Base-by-base conservation (phyloP, 2,888 invertebrate species). In the Acronicta aceris region DNA sequence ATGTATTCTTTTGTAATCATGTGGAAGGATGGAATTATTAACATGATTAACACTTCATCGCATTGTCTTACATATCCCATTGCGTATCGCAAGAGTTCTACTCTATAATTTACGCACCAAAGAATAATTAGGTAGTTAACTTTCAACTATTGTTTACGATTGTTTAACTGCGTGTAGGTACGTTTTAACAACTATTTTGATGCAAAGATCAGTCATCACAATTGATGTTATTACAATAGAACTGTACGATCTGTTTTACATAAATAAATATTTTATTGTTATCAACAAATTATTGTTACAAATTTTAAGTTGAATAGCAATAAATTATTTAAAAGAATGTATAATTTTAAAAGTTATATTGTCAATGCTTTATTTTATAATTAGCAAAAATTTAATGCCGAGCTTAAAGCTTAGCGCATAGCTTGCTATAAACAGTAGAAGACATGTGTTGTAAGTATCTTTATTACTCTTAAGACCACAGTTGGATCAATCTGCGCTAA, bases 1-100 rank as follows among this genome's bases (percentile, higher is more conserved):
- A 74, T 56, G 15, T 55, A 65, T 65, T 58, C 53, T 47, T 60
- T 52, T 25, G 60, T 76, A 84, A 81, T 81, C 72, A 72, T 57
- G 61, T 74, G 81, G 80, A 79, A 80, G 82, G 80, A 83, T 81
- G 76, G 42, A 74, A 66, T 75, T 56, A 80, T 84, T 80, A 74
- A 60, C 75, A 69, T 73, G 59, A 78, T 84, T 79, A 75, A 52
- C 73, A 73, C 71, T 76, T 81, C 73, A 78, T 76, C 74, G 65
- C 65, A 43, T 74, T 77, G 63, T 67, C 65, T 79, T 77, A 72
- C 74, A 76, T 80, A 79, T 77, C 71, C 73, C 72, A 80, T 82
- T 82, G 76, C 75, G 47, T 59, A 56, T 59, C 51, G 55, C 49
- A 53, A 52, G n/a, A 33, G 30, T 30, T 33, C 33, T 58, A 48